These are phyloP conservation scores for Trissoscelio sp. DNA, from an alignment of 2,888 invertebrate species.

Conservation along the genomic window DNA sequence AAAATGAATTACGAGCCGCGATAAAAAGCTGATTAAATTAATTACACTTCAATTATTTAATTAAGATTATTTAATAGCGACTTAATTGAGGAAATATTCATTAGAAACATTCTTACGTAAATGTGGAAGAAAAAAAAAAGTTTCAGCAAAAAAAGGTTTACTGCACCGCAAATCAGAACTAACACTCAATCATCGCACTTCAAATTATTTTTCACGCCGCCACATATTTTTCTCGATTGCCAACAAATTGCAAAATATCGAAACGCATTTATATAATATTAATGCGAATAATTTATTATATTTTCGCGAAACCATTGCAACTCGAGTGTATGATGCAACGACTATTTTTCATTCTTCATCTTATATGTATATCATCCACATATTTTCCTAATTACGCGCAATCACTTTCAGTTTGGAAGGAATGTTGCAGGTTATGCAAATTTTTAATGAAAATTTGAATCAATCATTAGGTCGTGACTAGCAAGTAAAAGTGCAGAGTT, in stretches of 20 bases:
- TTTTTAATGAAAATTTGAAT: background rate
- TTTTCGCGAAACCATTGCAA: constrained; percentile 1
- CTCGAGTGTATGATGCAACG: constrained; percentile 1
- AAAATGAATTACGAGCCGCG: too few relatives aligned
- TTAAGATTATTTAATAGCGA: constrained; percentile 1
- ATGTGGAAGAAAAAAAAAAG: background rate
- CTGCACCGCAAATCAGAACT: constrained; percentile 1
- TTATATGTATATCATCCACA: constrained; percentile 13
- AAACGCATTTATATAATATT: constrained; percentile 12
- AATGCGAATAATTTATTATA: constrained; percentile 7
- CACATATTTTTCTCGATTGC: too few relatives aligned
- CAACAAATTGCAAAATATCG: constrained; percentile 13
- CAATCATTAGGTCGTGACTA: background rate
- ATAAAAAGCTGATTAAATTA: background rate
- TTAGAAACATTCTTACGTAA: background rate
- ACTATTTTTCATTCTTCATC: constrained; percentile 1
- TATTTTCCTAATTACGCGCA: constrained; percentile 14
- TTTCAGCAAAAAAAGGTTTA: background rate
- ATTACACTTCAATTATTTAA: constrained; percentile 5
- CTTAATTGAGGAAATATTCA: constrained; percentile 30
- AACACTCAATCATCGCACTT: constrained; percentile 8
- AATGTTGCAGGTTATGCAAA: constrained; percentile 5
- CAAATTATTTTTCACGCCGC: background rate
- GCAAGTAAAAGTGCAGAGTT: too few relatives aligned
- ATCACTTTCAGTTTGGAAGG: constrained; percentile 10